Base-by-base conservation (phyloP, 1,140 invertebrate genomes). In the Hydropsyche tenuis region DNA sequence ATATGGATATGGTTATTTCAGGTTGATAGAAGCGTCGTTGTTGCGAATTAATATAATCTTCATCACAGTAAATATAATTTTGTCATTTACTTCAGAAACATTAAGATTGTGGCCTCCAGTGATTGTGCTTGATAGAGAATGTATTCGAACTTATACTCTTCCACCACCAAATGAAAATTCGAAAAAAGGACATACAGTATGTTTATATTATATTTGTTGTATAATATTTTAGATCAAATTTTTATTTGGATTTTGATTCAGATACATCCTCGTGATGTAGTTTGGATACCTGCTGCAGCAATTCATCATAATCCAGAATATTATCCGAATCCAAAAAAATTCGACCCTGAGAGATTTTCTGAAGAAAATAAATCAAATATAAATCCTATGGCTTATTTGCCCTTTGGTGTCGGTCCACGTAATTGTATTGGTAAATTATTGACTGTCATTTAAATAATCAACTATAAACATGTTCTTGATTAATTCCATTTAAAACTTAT, bases 401-500 rank as follows among this genome's bases (percentile, higher is more conserved):
- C 90, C 0, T 91, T 91, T 75, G 90, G 90, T 1, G 76, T 84
- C n/a, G 90, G 90, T 9, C 89, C 86, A 1, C 81, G 89, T 23
- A 87, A 85, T 78, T 91, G 90, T 78, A 86, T 90, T 56, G 89
- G 88, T 83, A 73, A 80, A 77, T 77, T 71, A 5, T 11, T 14
- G n/a, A 65, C 43, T 7, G n/a, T 9, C 43, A n/a, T 45, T 45
- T 9, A 9, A 45, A 45, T 9, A 7, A 9, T 45, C 7, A 45
- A 9, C n/a, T 45, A 45, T 9, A 7, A n/a, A n/a, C n/a, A n/a
- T 25, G 16, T 23, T n/a, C n/a, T n/a, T n/a, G n/a, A n/a, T n/a
- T n/a, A n/a, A n/a, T 37, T 27, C 25, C 27, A 42, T 69, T n/a
- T 48, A 12, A 23, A 23, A n/a, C 25, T 46, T 53, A 42, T 16